Evolutionary conservation across 2,797 vertebrate genomes (phyloP).

Genomic region (Sebastes minor): DNA sequence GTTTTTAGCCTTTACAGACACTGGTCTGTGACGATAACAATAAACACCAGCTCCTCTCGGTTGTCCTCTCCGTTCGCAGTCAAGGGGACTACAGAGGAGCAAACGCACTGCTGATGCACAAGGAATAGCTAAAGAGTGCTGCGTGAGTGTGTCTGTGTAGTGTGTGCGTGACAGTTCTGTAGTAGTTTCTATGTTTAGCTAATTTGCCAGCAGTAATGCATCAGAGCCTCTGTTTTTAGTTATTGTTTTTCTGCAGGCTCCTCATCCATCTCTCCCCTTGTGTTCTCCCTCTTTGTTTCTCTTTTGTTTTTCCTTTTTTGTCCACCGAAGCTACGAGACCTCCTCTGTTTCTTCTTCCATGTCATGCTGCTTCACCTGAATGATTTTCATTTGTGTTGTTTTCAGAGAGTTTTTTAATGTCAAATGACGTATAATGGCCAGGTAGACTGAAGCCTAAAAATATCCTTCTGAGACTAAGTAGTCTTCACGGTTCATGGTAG

Average conservation of each 20-base stretch:
- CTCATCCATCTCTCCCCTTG: conserved; percentile 26
- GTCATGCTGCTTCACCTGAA: conserved; percentile 17
- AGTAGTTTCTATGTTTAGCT: conserved; percentile 52
- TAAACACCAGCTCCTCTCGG: conserved; percentile 49
- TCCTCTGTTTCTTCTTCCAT: conserved; percentile 7
- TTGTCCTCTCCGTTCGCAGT: conserved; percentile 52
- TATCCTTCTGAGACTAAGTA: neutral
- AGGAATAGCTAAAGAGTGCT: conserved; percentile 40
- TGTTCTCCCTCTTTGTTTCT: conserved; percentile 1
- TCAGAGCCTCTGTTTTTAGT: conserved; percentile 37
- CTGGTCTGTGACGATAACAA: conserved; percentile 53
- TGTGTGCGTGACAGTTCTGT: conserved; percentile 2
- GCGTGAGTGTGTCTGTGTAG: neutral
- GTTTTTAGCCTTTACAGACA: conserved; percentile 60
- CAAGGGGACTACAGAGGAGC: conserved; percentile 47
- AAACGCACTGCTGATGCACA: conserved; percentile 46
- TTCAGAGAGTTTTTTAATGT: conserved; percentile 25
- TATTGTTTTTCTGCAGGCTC: conserved; percentile 40
- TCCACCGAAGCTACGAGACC: neutral
- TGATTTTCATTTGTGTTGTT: conserved; percentile 23
- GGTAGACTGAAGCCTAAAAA: conserved; percentile 2
- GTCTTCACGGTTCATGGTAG: neutral
- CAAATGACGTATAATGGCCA: conserved; percentile 5
- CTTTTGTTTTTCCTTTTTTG: neutral
- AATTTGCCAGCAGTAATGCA: conserved; percentile 56